phyloP scores from a whole-genome alignment of 2,113 vertebrate species.

The Ictalurus furcatus region DNA sequence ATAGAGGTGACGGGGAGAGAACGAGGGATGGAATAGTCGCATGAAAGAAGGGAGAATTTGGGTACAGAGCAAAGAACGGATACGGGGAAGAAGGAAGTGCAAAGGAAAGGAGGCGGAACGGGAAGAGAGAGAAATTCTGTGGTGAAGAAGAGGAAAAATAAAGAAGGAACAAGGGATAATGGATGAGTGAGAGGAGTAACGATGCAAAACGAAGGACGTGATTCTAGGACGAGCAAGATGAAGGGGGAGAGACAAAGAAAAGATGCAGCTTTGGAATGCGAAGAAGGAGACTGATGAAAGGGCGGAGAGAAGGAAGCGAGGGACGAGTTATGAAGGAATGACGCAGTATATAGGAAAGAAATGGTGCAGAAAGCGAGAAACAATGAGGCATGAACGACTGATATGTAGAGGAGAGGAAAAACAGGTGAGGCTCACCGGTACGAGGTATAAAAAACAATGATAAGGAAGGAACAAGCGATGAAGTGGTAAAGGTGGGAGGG shows the following conservation, averaged over 20 bases:
- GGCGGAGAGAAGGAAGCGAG: not conserved
- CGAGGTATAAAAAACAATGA: conserved; percentile 9
- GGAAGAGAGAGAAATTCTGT: not conserved
- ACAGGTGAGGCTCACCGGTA: not conserved
- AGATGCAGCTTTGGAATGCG: not conserved
- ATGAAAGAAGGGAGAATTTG: not conserved
- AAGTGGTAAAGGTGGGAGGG: not conserved
- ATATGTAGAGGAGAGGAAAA: not conserved
- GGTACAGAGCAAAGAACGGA: not conserved
- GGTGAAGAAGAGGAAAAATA: not conserved
- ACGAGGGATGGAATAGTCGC: not conserved
- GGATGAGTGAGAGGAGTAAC: not conserved
- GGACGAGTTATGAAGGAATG: not conserved
- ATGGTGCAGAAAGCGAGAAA: not conserved
- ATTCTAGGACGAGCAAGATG: not conserved
- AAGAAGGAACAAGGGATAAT: not conserved
- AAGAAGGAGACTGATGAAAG: not conserved
- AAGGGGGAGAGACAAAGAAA: not conserved
- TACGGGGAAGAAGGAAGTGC: not conserved
- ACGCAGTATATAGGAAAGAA: not conserved
- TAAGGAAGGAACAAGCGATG: not conserved
- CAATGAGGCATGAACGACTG: conserved; percentile 3
- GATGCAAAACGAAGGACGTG: not conserved
- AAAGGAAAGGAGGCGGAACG: not conserved
- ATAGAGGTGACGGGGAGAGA: not conserved